phyloP scores from a whole-genome alignment of 2,888 invertebrate genomes.

The Ganaspis brasiliensis region DNA sequence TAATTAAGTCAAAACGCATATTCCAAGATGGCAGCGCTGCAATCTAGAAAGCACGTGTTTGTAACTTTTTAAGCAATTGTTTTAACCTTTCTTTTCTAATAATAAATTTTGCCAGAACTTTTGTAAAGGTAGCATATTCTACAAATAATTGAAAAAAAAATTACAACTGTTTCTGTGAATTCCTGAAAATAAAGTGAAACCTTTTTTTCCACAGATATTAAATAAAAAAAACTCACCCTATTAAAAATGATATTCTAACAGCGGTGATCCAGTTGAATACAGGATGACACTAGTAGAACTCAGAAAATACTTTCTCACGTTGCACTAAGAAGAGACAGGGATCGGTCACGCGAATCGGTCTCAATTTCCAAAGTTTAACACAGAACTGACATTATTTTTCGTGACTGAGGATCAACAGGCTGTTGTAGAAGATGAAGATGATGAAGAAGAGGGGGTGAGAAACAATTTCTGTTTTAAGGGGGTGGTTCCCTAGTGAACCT shows the following conservation, averaged over 20 bases:
- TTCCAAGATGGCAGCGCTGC: constrained; percentile 12
- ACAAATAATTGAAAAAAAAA: neutral
- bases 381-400: constrained; percentile 7
- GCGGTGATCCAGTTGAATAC: constrained; percentile 17
- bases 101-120: too few relatives aligned
- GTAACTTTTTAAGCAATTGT: neutral
- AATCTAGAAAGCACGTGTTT: constrained; percentile 26
- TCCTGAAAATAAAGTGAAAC: neutral
- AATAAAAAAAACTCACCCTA: constrained; percentile 1
- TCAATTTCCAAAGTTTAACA: neutral
- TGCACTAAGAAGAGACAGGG: neutral
- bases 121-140: too few relatives aligned
- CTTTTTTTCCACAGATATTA: neutral
- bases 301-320: neutral
- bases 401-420: constrained; percentile 18
- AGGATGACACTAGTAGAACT: constrained; percentile 13
- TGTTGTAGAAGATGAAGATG: neutral
- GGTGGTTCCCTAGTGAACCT: constrained; percentile 16
- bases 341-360: neutral
- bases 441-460: neutral
- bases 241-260: neutral
- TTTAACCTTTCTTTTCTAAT: too few relatives aligned
- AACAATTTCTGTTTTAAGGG: neutral
- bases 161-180: neutral
- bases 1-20: constrained; percentile 17